phyloP scores from a whole-genome alignment of 2,888 invertebrate species.

The Acleris laterana region DNA sequence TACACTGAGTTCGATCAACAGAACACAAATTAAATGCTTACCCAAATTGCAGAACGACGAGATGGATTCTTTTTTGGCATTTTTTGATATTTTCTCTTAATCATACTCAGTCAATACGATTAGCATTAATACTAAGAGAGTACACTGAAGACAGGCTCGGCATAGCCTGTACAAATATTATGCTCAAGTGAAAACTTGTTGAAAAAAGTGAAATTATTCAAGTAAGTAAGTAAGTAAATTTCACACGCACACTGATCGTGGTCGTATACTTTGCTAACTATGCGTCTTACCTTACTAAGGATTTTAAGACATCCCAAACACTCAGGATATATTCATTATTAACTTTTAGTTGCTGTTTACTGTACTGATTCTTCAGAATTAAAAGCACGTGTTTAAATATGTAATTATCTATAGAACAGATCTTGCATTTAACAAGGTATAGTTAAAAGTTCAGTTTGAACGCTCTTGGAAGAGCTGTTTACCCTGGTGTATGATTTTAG shows the following conservation, averaged over 20 bases:
- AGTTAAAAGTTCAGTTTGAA: slow-evolving; percentile 52
- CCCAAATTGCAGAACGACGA: slow-evolving; percentile 67
- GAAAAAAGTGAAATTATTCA: slow-evolving; percentile 7
- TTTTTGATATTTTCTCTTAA: slow-evolving; percentile 66
- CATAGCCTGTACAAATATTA: slow-evolving; percentile 36
- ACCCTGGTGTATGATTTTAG: slow-evolving; percentile 69
- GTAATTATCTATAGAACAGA: slow-evolving; percentile 34
- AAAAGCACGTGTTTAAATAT: slow-evolving; percentile 22
- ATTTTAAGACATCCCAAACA: background rate
- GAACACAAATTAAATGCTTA: slow-evolving; percentile 75
- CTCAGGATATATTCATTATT: slow-evolving; percentile 1
- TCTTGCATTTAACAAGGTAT: slow-evolving; percentile 47
- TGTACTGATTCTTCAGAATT: slow-evolving; percentile 36
- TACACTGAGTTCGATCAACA: slow-evolving; percentile 14
- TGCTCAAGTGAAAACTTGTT: slow-evolving; percentile 29
- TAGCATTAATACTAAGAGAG: slow-evolving; percentile 66
- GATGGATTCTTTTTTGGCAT: slow-evolving; percentile 53
- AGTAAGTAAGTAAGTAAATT: no score
- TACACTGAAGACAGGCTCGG: slow-evolving; percentile 47
- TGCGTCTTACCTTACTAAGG: slow-evolving; percentile 12
- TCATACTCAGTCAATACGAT: slow-evolving; percentile 79
- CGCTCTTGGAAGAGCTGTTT: slow-evolving; percentile 50
- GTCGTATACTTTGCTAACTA: slow-evolving; percentile 41
- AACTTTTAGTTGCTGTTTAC: slow-evolving; percentile 32
- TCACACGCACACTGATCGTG: slow-evolving; percentile 41